phyloP scores from a whole-genome alignment of 2,888 invertebrate genomes.

The Callosobruchus maculatus region DNA sequence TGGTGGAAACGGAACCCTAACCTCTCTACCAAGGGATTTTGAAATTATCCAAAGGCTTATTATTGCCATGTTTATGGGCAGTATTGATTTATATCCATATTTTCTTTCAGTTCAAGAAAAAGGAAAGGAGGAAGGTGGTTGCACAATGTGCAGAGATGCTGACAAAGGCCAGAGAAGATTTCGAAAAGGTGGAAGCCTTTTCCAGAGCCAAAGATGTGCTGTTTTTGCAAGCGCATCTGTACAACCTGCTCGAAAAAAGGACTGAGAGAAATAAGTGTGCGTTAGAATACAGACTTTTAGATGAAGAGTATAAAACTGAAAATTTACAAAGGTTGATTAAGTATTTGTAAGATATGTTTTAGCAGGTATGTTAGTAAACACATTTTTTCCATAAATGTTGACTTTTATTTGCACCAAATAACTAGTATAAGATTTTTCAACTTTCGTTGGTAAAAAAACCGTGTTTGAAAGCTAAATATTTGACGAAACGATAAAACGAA shows the following conservation, averaged over 20 bases:
- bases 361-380: too few relatives aligned
- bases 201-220: slow-evolving; percentile 70
- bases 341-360: slow-evolving; percentile 48
- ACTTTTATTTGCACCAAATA: too few relatives aligned
- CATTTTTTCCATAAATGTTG: too few relatives aligned
- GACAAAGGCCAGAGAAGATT: slow-evolving; percentile 64
- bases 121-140: slow-evolving; percentile 45
- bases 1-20: too few relatives aligned
- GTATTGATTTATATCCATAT: too few relatives aligned
- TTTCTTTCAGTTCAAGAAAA: neutral
- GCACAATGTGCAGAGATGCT: slow-evolving; percentile 60
- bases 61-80: too few relatives aligned
- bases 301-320: slow-evolving; percentile 67
- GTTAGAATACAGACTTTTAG: slow-evolving; percentile 73
- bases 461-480: too few relatives aligned
- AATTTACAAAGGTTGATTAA: slow-evolving; percentile 54
- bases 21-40: too few relatives aligned
- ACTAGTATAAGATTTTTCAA: too few relatives aligned
- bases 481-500: too few relatives aligned
- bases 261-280: slow-evolving; percentile 78
- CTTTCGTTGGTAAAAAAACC: too few relatives aligned
- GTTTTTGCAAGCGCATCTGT: slow-evolving; percentile 69
- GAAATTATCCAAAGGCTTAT: too few relatives aligned
- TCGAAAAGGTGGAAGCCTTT: slow-evolving; percentile 72
- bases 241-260: slow-evolving; percentile 68